Percentiles rank a stretch among this genome's conserved stretches.
Conservation (phyloP, 1,140 invertebrate species). For the Drosophila navojoa region DNA sequence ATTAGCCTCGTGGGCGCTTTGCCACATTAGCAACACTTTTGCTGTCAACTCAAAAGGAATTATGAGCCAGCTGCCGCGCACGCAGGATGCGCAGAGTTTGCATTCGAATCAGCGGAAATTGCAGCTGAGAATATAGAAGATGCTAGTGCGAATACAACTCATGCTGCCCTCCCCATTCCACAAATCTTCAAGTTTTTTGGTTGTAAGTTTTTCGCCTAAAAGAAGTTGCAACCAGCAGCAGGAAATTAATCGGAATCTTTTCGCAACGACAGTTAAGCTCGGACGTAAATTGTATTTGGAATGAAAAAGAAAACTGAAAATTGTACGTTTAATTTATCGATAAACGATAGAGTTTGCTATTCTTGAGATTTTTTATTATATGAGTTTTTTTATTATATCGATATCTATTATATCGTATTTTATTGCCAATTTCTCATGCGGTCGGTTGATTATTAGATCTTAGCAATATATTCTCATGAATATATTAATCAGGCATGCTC, state of each 20-base stretch:
- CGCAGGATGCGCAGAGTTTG: conserved; percentile 37
- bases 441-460: too few species aligned
- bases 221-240: neutral
- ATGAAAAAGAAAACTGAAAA: neutral
- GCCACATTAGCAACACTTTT: conserved; percentile 74
- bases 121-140: conserved; percentile 30
- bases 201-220: neutral
- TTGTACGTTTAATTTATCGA: neutral
- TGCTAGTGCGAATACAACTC: conserved; percentile 10
- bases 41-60: conserved; percentile 70
- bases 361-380: too few species aligned
- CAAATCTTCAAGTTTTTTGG: conserved; percentile 6
- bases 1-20: conserved; percentile 64
- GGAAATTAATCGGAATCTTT: conserved; percentile 39
- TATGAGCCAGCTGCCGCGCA: conserved; percentile 44
- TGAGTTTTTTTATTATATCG: too few species aligned
- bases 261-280: neutral
- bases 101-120: conserved; percentile 45
- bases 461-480: too few species aligned
- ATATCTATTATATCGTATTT: too few species aligned
- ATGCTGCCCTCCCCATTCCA: conserved; percentile 1
- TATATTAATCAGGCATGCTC: too few species aligned
- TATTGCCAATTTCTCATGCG: too few species aligned
- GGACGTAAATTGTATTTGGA: neutral
- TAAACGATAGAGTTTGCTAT: neutral